Evolutionary conservation across 1,140 invertebrate genomes (phyloP), one percentile per base, ranked within the genome.

Genomic region (Atta cephalotes): DNA sequence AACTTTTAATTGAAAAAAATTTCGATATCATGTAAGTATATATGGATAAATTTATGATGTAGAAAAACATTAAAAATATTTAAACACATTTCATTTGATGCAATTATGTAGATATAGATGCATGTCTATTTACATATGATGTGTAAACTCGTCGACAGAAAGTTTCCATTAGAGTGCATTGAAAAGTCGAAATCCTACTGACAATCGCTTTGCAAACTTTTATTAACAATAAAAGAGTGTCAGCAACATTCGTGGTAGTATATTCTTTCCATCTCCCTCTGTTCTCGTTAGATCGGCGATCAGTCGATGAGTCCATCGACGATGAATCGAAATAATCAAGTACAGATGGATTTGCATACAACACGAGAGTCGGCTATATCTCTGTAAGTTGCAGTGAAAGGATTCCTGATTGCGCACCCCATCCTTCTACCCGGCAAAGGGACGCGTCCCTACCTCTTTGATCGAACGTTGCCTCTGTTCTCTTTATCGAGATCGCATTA

Each of bases 291-390:
- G 80, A 84, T 84, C 68, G 21, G 18, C 79, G 65, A 79, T 91
- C 80, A 78, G 56, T 62, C 70, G 65, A 82, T 82, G 72, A 85
- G 66, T 63, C 39, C 70, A 51, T 49, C 56, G 35, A 51, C 80
- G 79, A 87, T 91, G 89, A 90, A 91, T 91, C 70, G 89, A 89
- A 91, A 90, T 90, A 91, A 90, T 91, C 89, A 90, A 91, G 85
- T 78, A 53, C 51, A 78, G 87, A 72, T 51, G 82, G 90, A 93
- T 93, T 92, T 93, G 89, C 92, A 92, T 93, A 92, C 92, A 93
- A 93, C 81, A 63, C 72, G 87, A 72, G 31, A 53, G 60, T 58
- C 81, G 66, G 65, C 63, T 76, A 80, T 58, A 79, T 89, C 84
- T 87, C 87, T 56, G 88, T 92, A 85, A 91, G 81, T 92, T 76